These are phyloP conservation scores for Brachionus calyciflorus DNA, from an alignment of 1,140 invertebrate genomes.

Conservation along the genomic window DNA sequence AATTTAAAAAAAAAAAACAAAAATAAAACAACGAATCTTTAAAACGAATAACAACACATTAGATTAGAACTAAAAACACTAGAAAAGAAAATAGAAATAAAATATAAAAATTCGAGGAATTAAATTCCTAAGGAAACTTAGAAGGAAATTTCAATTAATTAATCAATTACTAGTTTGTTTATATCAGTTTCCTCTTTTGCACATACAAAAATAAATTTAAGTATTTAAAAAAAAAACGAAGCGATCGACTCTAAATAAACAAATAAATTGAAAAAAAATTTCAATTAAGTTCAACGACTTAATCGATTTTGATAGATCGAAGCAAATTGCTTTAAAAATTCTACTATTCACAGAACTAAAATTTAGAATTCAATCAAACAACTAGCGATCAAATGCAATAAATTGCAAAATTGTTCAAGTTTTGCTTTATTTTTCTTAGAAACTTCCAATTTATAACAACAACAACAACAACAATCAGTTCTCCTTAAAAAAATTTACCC, in stretches of 20 bases:
- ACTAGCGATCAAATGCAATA: background rate
- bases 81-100: too few relatives aligned
- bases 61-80: too few relatives aligned
- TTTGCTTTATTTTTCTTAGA: slow-evolving; percentile 2
- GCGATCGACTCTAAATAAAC: background rate
- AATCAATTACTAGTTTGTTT: slow-evolving; percentile 40
- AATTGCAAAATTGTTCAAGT: background rate
- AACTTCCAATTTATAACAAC: too few relatives aligned
- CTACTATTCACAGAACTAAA: too few relatives aligned
- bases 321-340: slow-evolving; percentile 17
- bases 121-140: background rate
- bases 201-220: slow-evolving; percentile 23
- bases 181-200: slow-evolving; percentile 25
- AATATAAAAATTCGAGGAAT: background rate
- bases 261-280: background rate
- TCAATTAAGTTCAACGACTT: slow-evolving; percentile 4
- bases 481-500: background rate
- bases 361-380: too few relatives aligned
- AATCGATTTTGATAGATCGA: slow-evolving; percentile 34
- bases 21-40: too few relatives aligned
- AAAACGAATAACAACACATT: too few relatives aligned
- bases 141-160: slow-evolving; percentile 27
- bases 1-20: too few relatives aligned
- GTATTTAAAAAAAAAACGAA: slow-evolving; percentile 1
- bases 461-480: background rate